phyloP scores from a whole-genome alignment of 2,113 vertebrate genomes.

The Nansenia antarctica region DNA sequence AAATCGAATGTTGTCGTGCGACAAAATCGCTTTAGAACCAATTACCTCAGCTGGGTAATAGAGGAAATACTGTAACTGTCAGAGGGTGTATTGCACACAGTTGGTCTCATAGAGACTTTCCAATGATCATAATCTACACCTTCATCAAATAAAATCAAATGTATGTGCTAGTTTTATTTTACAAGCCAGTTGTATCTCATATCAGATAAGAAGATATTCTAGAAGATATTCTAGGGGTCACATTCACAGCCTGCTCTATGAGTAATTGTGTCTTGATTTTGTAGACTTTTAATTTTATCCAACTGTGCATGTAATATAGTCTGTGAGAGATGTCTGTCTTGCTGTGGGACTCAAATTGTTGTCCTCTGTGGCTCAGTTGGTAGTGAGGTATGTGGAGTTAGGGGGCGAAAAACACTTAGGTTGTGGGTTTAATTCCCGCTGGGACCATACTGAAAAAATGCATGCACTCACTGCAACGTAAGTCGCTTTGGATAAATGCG shows the following conservation, averaged over 20 bases:
- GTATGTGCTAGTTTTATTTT: neutral
- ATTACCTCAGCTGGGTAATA: slow-evolving; percentile 31
- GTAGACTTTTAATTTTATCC: neutral
- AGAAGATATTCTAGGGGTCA: neutral
- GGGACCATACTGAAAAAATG: too few species aligned
- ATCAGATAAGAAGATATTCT: neutral
- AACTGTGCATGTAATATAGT: slow-evolving; percentile 7
- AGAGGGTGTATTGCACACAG: neutral
- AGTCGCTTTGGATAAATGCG: too few species aligned
- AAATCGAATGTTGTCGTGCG: too few species aligned
- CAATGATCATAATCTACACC: neutral
- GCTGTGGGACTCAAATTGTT: slow-evolving; percentile 17
- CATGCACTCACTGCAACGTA: too few species aligned
- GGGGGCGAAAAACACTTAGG: too few species aligned
- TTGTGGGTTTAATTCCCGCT: too few species aligned
- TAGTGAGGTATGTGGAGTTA: too few species aligned
- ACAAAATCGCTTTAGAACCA: slow-evolving; percentile 42
- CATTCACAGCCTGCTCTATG: too few species aligned
- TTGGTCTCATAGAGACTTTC: neutral
- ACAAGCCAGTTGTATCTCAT: neutral
- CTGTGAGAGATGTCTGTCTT: too few species aligned
- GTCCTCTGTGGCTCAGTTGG: too few species aligned
- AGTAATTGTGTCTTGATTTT: neutral
- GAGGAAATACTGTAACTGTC: slow-evolving; percentile 22
- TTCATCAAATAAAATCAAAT: too few species aligned